Evolutionary conservation across 1,140 invertebrate genomes (phyloP), one percentile per base, ranked within the genome.

Genomic region (Drosophila melanica): DNA sequence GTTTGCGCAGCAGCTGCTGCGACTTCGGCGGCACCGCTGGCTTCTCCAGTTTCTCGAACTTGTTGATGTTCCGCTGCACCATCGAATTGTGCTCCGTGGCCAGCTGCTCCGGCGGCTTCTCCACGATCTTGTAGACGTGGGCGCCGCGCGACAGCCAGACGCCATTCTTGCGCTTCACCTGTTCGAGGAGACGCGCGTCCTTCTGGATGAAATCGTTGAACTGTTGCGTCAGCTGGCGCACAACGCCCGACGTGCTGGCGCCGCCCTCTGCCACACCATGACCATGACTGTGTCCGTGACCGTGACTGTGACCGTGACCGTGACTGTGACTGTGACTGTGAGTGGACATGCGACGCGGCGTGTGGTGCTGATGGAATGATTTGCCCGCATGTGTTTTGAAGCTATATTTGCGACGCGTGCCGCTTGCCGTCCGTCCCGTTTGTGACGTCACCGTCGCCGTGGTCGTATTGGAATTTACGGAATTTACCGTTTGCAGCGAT

Each of bases 191-290:
- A 0, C 75, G 74, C 1, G 70, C 72, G 64, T 92, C 92, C 44
- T 92, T 90, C 33, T 90, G 90, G 57, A 92, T 92, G 53, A 93
- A 85, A 74, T 93, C 86, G 78, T 93, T 93, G 68, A 93, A 93
- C 59, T 92, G 92, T 39, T 92, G 92, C 5, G 93, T 93, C 48
- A 93, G 70, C 63, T 93, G 91, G 30, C 92, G 92, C 42, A 93
- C 93, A 57, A 53, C 50, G n/a, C 47, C 47, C 47, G 4, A 11
- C 11, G 11, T 7, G 20, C 10, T 6, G 37, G 12, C 37, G 0
- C 12, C 12, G 12, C 37, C 47, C 23, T 1, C 12, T 23, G 63
- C 57, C 51, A 42, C 20, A 35, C 53, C 42, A 30, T 47, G 60
- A 59, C 41, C 55, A 47, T 35, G 62, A 5, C 12, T 57, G 20